Evolutionary conservation across 2,888 invertebrate genomes (phyloP), one percentile per base, ranked within the genome.

Genomic region (Amblyjoppa fuscipennis): DNA sequence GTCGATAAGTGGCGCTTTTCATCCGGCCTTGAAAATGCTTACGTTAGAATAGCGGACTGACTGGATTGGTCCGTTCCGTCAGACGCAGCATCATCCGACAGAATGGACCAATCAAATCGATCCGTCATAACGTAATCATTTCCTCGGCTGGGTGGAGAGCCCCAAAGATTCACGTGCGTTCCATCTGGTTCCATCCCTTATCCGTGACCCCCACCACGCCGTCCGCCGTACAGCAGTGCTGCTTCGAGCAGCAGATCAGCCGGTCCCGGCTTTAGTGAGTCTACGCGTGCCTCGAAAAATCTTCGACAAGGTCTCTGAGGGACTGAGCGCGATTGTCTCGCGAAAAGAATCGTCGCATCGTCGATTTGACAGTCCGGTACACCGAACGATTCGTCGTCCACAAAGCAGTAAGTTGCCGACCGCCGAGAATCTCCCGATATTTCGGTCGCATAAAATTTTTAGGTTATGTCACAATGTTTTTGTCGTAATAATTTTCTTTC

Each of bases 391-490:
- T 38, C 11, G 3, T 59, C 41, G 31, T 31, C 38, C 66, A 28
- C 61, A 41, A 71, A 73, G 59, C 68, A 69, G 81, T 82, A 66
- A 81, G 78, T 81, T 31, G 1, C 16, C 2, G 11, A 4, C 3
- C 9, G 59, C 7, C 25, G 9, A 3, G 25, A 25, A 59, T 11
- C 28, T 3, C 11, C 2, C 9, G 3, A 11, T 11, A 1, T 59
- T 25, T 11, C 0, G 4, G 13, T 11, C 25, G n/a, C 3, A 16
- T 0, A 31, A 34, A 3, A 6, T 69, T 66, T 73, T 1, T 13
- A 75, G 85, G 75, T 79, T 83, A 83, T 73, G 56, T 25, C 20
- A 25, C 74, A n/a, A 61, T 80, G 68, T 61, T 74, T 66, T 41
- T 73, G 34, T 80, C 38, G 66, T 38, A 25, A 20, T 25, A 45